phyloP scores from a whole-genome alignment of 2,888 invertebrate genomes.

The Dolomedes plantarius region DNA sequence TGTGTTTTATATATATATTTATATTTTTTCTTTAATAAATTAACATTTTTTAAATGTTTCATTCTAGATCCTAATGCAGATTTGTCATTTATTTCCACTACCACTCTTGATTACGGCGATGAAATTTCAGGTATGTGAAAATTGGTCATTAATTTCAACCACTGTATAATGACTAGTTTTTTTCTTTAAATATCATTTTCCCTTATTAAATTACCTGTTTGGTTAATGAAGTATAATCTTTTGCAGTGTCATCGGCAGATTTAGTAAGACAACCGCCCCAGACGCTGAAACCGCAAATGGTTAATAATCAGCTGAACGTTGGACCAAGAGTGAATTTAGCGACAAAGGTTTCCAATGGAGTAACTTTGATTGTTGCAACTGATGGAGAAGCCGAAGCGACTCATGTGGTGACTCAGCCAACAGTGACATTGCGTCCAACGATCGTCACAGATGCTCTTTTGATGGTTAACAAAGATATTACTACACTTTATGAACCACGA shows the following conservation, averaged over 20 bases:
- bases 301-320: constrained; percentile 57
- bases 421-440: constrained; percentile 65
- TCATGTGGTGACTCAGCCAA: constrained; percentile 20
- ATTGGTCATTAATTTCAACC: too few species aligned
- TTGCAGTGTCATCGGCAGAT: not conserved
- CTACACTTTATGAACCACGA: constrained; percentile 67
- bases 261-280: constrained; percentile 29
- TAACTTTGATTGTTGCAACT: constrained; percentile 72
- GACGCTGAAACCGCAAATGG: constrained; percentile 43
- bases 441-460: constrained; percentile 67
- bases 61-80: constrained; percentile 57
- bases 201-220: too few species aligned
- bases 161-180: too few species aligned
- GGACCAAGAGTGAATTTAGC: constrained; percentile 66
- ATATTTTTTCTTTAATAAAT: too few species aligned
- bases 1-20: too few species aligned
- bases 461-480: constrained; percentile 62
- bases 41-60: too few species aligned
- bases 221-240: too few species aligned
- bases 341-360: constrained; percentile 73
- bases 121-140: not conserved
- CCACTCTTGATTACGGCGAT: constrained; percentile 44
- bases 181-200: too few species aligned
- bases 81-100: constrained; percentile 58
- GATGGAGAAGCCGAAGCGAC: constrained; percentile 44